A percentile compares a stretch with the other conserved stretches of the same genome.
These are phyloP conservation scores for Plutella xylostella DNA, from an alignment of 2,888 invertebrate genomes.

Conservation along the genomic window DNA sequence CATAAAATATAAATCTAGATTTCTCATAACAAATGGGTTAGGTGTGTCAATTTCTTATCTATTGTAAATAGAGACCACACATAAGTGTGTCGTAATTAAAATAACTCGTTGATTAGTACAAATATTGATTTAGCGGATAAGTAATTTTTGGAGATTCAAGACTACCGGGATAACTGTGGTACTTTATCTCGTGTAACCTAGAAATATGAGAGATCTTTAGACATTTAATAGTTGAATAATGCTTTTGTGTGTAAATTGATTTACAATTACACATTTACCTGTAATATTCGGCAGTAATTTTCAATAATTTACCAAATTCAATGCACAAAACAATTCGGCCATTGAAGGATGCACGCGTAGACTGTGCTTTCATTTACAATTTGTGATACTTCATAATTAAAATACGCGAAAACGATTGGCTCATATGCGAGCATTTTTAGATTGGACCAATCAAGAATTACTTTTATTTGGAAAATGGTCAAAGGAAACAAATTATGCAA, in stretches of 20 bases:
- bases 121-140: slow-evolving; percentile 20
- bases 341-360: slow-evolving; percentile 4
- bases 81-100: neutral
- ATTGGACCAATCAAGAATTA: too few species aligned
- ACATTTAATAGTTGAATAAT: neutral
- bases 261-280: slow-evolving; percentile 11
- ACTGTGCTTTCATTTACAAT: slow-evolving; percentile 2
- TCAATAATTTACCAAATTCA: slow-evolving; percentile 5
- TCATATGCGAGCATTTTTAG: too few species aligned
- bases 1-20: neutral
- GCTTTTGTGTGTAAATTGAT: neutral
- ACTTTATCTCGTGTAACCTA: neutral
- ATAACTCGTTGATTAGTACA: slow-evolving; percentile 12
- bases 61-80: neutral
- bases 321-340: slow-evolving; percentile 8
- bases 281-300: slow-evolving; percentile 4
- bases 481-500: too few species aligned
- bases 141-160: slow-evolving; percentile 11
- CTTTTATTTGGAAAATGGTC: too few species aligned
- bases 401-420: neutral
- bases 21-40: neutral
- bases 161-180: neutral
- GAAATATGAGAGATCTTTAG: neutral
- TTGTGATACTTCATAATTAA: too few species aligned
- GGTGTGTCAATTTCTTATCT: neutral